Evolutionary conservation across 2,888 invertebrate species (phyloP), one percentile per base, ranked within the genome.

Genomic region (Tethea ocularis): DNA sequence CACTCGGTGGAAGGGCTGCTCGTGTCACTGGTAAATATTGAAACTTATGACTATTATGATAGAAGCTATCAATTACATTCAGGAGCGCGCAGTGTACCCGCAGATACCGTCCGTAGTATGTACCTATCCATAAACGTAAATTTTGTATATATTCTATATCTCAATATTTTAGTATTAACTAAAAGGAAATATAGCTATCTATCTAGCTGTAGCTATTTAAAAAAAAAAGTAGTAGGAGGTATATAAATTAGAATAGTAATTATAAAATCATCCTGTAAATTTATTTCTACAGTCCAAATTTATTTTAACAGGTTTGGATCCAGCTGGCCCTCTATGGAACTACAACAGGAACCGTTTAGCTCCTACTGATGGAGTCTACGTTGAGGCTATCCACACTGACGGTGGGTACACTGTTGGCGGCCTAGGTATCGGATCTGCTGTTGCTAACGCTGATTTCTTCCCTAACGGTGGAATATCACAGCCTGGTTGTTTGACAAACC

Each of bases 391-490:
- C 26, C 85, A 86, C 61, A 81, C 81, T 0, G 65, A 78, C 29
- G 76, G 79, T n/a, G n/a, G n/a, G n/a, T n/a, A n/a, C 1, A 74
- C 72, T 63, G 74, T 63, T 74, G 87, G 24, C 67, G 94, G 77
- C 83, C 91, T 71, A 78, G 94, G 67, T 80, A 93, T 85, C 13
- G 90, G 91, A 0, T 70, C 79, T 0, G 72, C 85, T 3, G 79
- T 94, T 3, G 94, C 91, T 0, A 84, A 93, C 61, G 93, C 82
- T 8, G 94, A 95, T 74, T 95, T 94, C 79, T 95, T 91, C 86
- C 93, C 94, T n/a, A 95, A 95, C 63, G 88, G 91, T 51, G 94
- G 94, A 2, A 75, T 57, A 29, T 69, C 68, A 15, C 86, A 88
- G 60, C 86, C 87, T 4, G 84, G 82, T 0, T 88, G 87, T 41